Base-by-base conservation (phyloP, 1,140 invertebrate genomes). In the Melipona quadrifasciata region DNA sequence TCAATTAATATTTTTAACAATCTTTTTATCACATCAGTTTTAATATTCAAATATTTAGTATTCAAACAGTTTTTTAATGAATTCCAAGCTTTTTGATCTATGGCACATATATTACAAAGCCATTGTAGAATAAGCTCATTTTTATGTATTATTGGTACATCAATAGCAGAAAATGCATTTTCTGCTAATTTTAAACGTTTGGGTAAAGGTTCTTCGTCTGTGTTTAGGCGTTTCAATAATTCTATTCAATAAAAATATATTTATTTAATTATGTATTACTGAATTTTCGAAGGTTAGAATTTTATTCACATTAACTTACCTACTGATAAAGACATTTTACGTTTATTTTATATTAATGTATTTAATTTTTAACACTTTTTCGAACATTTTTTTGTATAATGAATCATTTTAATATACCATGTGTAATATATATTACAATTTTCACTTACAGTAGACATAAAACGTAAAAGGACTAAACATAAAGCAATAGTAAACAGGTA, bases 171-270 rank as follows among this genome's bases (percentile, higher is more conserved):
- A 67, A 92, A 91, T 27, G 80, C 86, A 89, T 92, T 93, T 87
- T 93, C 91, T n/a, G 93, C 93, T n/a, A 93, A 83, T 88, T 93
- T 93, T 81, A 93, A 88, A 75, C 93, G 91, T 80, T 93, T 93
- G 16, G 91, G 0, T 31, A 93, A 72, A 47, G 90, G 91, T 80
- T 92, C 86, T 1, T 91, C 89, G 14, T 89, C 76, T 5, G 76
- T 51, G 31, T 86, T 74, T 19, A 92, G 51, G 0, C 87, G 89
- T 21, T 83, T 90, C 31, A 86, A 82, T 76, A 92, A 78, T 77
- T 91, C 91, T 92, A 58, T 31, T 84, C 83, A 85, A 8, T 17
- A 65, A 27, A 31, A 80, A 70, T 53, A 64, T 34, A 47, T 16
- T 17, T 27, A 61, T 61, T 11, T 61, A 61, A 61, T 12, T 64